A percentile compares a stretch with the other conserved stretches of the same genome.
Evolutionary conservation across 92 coral and sea anemone species (phyloP).

Genomic region (Desmophyllum pertusum): DNA sequence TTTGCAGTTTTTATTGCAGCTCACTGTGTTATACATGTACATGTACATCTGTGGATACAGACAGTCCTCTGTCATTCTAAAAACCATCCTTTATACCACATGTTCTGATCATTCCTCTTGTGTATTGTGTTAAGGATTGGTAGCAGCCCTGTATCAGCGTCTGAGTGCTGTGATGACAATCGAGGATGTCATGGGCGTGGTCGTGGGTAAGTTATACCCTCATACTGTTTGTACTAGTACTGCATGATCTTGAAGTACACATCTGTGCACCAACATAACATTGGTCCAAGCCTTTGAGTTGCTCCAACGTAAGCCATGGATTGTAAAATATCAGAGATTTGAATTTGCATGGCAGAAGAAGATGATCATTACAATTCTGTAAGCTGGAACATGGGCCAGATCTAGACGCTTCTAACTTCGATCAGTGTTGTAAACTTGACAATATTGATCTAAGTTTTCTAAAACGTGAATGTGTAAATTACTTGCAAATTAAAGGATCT

Average conservation of each 20-base stretch:
- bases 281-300: not conserved
- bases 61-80: too few species aligned
- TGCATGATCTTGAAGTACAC: too few species aligned
- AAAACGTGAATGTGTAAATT: too few species aligned
- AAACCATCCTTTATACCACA: not conserved
- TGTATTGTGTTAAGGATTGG: constrained; percentile 17
- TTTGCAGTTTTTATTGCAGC: too few species aligned
- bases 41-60: not conserved
- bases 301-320: not conserved
- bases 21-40: not conserved
- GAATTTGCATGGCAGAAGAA: too few species aligned
- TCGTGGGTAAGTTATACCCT: constrained; percentile 60
- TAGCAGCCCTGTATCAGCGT: constrained; percentile 34
- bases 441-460: too few species aligned
- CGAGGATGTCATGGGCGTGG: constrained; percentile 74
- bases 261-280: not conserved
- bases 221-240: not conserved
- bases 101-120: too few species aligned
- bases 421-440: not conserved
- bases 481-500: too few species aligned
- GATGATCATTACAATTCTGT: too few species aligned
- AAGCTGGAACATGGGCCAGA: too few species aligned
- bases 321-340: not conserved
- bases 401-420: too few species aligned
- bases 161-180: constrained; percentile 52